Evolutionary conservation across 92 coral and sea anemone genomes (phyloP), one percentile per base, ranked within the genome.

Genomic region (Phenganax subtilis): DNA sequence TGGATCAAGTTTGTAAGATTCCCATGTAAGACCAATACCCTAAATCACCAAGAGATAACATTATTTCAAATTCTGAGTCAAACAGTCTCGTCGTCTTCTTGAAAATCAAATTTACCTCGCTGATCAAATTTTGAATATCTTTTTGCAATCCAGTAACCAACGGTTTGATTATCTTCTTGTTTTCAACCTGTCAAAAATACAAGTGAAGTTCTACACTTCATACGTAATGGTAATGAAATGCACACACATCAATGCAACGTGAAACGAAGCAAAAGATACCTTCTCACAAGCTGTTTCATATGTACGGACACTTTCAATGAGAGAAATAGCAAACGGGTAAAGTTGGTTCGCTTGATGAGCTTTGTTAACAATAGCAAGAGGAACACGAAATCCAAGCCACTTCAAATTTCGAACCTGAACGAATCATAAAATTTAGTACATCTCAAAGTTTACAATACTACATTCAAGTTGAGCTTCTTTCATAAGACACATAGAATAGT

Each of bases 331-430:
- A 89, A 94, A 94, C 10, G 98, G 98, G 72, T 94, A 94, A 31
- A 94, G 93, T 85, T 94, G 98, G 85, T 91, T 94, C 25, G 98
- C 98, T 82, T 94, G 98, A 85, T 94, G 98, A 1, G 98, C 98
- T 71, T 94, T 94, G 96, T 94, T 94, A 7, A 94, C 98, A 72
- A 94, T 94, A 9, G 97, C 97, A 63, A 94, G 76, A 54, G 98
- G 98, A 57, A 94, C 98, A 67, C 98, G 92, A 86, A 94, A 94
- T 47, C 97, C 97, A 57, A 94, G 90, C 98, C 98, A 94, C 85
- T 94, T 94, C 75, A 94, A 82, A 81, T 94, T 94, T 79, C 98
- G 92, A 72, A 91, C 96, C 96, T 91, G 55, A 53, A 71, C 25
- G 64, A 12, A 55, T 17, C 54, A 16, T 17, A 47, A 80, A 37